Conservation (phyloP, 1,140 invertebrate species). For the Diabrotica undecimpunctata region DNA sequence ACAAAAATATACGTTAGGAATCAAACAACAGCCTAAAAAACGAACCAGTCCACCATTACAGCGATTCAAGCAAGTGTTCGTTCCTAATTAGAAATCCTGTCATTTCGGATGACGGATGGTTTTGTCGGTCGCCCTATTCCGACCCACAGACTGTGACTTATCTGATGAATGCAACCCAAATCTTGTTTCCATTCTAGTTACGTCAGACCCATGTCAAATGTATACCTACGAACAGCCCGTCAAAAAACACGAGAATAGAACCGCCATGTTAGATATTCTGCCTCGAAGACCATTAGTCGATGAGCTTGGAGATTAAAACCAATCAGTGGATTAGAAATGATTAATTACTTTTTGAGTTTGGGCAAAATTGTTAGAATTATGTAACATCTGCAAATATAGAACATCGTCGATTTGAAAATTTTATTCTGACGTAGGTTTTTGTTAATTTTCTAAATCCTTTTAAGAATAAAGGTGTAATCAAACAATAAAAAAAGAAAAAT, state of each 20-base stretch:
- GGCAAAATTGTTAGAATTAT: no score
- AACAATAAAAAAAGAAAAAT: no score
- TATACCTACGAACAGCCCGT: constrained; percentile 31
- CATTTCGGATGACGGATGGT: constrained; percentile 29
- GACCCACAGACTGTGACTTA: constrained; percentile 31
- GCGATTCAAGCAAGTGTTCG: constrained; percentile 13
- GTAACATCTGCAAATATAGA: no score
- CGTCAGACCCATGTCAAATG: constrained; percentile 37
- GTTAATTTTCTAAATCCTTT: no score
- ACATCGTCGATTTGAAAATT: no score
- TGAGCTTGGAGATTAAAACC: not conserved
- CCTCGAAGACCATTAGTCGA: constrained; percentile 2
- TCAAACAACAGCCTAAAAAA: not conserved
- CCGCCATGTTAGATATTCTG: constrained; percentile 9
- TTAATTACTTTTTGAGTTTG: no score
- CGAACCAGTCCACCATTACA: constrained; percentile 16
- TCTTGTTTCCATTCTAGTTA: constrained; percentile 28
- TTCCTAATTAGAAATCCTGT: constrained; percentile 34
- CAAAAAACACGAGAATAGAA: constrained; percentile 31
- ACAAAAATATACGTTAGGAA: constrained; percentile 8
- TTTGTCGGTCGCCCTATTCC: constrained; percentile 24
- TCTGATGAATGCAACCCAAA: constrained; percentile 20
- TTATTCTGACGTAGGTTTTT: no score
- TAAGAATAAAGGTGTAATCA: no score
- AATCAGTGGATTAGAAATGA: no score